Base-by-base conservation (phyloP, 2,888 invertebrate genomes). In the Cephus pygmeus region DNA sequence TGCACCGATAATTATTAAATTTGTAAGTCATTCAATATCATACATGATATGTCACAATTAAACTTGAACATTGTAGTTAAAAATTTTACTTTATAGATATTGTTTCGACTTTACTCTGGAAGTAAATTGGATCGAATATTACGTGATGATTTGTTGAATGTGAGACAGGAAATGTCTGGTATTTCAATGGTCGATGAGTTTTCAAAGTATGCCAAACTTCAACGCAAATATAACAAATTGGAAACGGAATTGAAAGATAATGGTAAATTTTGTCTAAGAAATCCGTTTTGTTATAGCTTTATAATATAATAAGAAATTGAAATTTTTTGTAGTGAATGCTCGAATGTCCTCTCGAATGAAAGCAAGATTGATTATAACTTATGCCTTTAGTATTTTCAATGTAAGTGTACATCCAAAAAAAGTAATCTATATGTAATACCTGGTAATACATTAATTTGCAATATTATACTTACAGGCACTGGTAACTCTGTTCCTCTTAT, bases 151-250 rank as follows among this genome's bases (percentile, higher is more conserved):
- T 77, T 91, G 36, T 80, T 79, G 33, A 79, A 78, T 68, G 79
- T 92, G 23, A 90, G 88, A 81, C 83, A 84, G 56, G 87, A 91
- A 85, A 90, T 92, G 88, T 79, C 83, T 34, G 82, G 81, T 31
- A 87, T 91, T 78, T 91, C 91, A 12, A 90, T 92, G 83, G 88
- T 91, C 1, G 90, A 92, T 84, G 92, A 92, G 81, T 92, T 92
- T 87, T 86, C 92, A 12, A 92, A 88, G 78, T 90, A 91, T 81
- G 91, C 91, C 11, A 91, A 89, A 83, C 86, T 92, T 30, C 90
- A 91, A 81, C 84, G 92, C 77, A 90, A 85, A 80, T 88, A 87
- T 76, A 90, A 86, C 69, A 89, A 90, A 83, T 68, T 92, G 3
- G 87, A 90, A 76, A 84, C 79, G 73, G 84, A 88, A 77, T 81